Percentiles rank a stretch among this genome's conserved stretches.
These are phyloP conservation scores for Microcebus lehilahytsara DNA, from an alignment of 2,113 vertebrate species.

Conservation along the genomic window DNA sequence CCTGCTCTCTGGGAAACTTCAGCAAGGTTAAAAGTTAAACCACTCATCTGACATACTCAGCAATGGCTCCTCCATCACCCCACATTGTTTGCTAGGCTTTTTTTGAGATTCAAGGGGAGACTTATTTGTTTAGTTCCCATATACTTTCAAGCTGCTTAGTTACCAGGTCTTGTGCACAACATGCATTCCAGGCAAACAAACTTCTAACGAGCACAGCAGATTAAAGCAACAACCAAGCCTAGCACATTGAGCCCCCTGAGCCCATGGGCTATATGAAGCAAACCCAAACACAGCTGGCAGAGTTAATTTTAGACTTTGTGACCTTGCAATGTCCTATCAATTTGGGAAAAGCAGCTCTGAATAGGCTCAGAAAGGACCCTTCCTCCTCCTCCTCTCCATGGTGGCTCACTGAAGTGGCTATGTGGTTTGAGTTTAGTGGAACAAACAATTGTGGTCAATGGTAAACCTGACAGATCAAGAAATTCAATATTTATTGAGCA, in stretches of 20 bases:
- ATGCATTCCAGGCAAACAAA: not conserved
- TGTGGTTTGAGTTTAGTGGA: not conserved
- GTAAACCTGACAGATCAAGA: slow-evolving; percentile 21
- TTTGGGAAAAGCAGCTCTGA: slow-evolving; percentile 22
- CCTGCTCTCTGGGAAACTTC: slow-evolving; percentile 11
- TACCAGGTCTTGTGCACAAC: slow-evolving; percentile 16
- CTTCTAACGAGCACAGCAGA: not conserved
- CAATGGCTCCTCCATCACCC: not conserved
- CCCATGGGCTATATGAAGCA: not conserved
- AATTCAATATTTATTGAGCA: not conserved
- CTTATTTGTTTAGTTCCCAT: slow-evolving; percentile 46
- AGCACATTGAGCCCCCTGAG: not conserved
- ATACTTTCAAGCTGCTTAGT: slow-evolving; percentile 57
- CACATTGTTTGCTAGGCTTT: slow-evolving; percentile 12
- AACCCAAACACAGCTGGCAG: slow-evolving; percentile 62
- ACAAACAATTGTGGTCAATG: not conserved
- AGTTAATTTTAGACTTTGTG: slow-evolving; percentile 63
- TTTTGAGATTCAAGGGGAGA: slow-evolving; percentile 34
- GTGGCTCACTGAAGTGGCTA: not conserved
- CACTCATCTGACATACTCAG: not conserved
- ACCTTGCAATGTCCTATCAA: slow-evolving; percentile 42
- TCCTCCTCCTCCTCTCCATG: not conserved
- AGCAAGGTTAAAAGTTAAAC: slow-evolving; percentile 61
- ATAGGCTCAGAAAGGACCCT: not conserved
- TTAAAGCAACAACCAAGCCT: not conserved